Evolutionary conservation across 2,888 invertebrate genomes (phyloP).

Genomic region (Lomographa bimaculata): DNA sequence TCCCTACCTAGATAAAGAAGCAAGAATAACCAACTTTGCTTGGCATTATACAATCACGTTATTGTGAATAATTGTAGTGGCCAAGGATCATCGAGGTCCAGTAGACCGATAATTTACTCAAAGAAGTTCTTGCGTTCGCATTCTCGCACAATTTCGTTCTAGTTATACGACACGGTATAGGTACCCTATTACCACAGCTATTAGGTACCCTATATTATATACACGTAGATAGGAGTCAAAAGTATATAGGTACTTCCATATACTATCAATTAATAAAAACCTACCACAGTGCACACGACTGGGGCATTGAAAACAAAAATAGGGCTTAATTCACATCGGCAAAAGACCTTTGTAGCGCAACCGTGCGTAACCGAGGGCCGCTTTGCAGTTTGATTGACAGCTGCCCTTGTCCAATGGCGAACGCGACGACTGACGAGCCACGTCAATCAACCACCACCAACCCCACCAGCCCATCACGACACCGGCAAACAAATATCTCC

Average conservation of each 20-base stretch:
- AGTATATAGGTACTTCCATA: slow-evolving; percentile 29
- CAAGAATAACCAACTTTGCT: no score
- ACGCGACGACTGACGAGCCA: slow-evolving; percentile 90
- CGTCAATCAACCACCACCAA: slow-evolving; percentile 86
- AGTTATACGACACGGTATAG: no score
- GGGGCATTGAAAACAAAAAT: slow-evolving; percentile 21
- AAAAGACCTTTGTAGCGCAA: slow-evolving; percentile 48
- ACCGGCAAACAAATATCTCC: slow-evolving; percentile 45
- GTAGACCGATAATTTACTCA: slow-evolving; percentile 65
- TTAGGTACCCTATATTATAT: not conserved
- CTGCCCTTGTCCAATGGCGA: slow-evolving; percentile 90
- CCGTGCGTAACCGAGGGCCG: slow-evolving; percentile 72
- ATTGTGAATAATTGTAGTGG: slow-evolving; percentile 62
- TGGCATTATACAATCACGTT: slow-evolving; percentile 41
- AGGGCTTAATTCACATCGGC: slow-evolving; percentile 30
- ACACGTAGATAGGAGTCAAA: not conserved
- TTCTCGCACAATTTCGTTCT: not conserved
- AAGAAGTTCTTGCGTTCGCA: slow-evolving; percentile 42
- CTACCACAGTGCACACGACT: slow-evolving; percentile 4
- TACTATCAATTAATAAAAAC: no score
- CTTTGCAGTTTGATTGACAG: slow-evolving; percentile 88
- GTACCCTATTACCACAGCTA: no score
- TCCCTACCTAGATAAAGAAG: no score
- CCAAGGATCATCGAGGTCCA: slow-evolving; percentile 74
- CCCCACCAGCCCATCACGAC: slow-evolving; percentile 55